Base-by-base conservation (phyloP, 2,888 invertebrate genomes). In the Ethmia dodecea region DNA sequence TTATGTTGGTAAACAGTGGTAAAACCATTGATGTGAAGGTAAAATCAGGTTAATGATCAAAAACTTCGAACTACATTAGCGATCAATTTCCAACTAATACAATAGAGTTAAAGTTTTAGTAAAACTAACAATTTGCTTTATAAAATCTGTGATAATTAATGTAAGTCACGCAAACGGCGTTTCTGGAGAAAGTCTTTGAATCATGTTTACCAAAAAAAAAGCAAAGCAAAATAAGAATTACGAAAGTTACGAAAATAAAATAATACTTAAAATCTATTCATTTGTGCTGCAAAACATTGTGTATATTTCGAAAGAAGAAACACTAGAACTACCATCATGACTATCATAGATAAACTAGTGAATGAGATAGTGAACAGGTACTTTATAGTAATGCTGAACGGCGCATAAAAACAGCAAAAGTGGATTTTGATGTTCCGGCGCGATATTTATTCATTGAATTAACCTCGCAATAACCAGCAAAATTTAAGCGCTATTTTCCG, bases 51-150 rank as follows among this genome's bases (percentile, higher is more conserved):
- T 74, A 77, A 75, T 63, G 71, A 72, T 71, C 65, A 53, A 63
- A 67, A 68, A 70, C 58, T 73, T 65, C 52, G 46, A 74, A 70
- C 63, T 63, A 71, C 80, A 81, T 84, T 81, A 83, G 66, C 56
- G 74, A 76, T 78, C 78, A 79, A 80, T 81, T 79, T 75, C 65
- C 58, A 52, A 71, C 69, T 70, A 74, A 80, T 77, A 72, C 71
- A 72, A 69, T 79, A 71, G 72, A 63, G 66, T 60, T 66, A 71
- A 83, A 80, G 65, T 83, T 84, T 77, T 67, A 63, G 64, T 75
- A 67, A 70, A 78, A 68, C 70, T 67, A 70, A 79, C 76, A 83
- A 81, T 84, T 83, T 80, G 65, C 71, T 81, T 76, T 74, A 77
- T 79, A 73, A 78, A 79, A 70, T 69, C 70, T 66, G 72, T 65